Percentiles rank a stretch among this genome's conserved stretches.
phyloP scores from a whole-genome alignment of 1,140 invertebrate species.

The Maconellicoccus hirsutus region DNA sequence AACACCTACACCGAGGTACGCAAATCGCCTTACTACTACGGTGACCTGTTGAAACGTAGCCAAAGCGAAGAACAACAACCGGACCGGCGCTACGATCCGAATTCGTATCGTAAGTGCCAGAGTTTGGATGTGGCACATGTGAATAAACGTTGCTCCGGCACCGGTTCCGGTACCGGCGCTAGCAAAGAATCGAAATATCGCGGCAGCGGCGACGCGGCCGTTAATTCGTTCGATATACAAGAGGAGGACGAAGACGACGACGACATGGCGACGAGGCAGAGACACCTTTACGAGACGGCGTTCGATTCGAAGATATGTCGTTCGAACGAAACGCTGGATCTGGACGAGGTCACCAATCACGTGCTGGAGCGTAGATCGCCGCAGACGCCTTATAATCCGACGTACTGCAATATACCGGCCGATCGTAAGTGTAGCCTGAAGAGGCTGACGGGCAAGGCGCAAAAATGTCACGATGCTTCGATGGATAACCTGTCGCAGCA shows the following conservation, averaged over 20 bases:
- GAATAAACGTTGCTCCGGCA: neutral
- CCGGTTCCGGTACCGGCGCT: neutral
- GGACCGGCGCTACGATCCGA: neutral
- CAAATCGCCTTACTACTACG: conserved; percentile 13
- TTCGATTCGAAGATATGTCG: conserved; percentile 75
- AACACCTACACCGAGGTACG: conserved; percentile 6
- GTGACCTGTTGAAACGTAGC: conserved; percentile 9
- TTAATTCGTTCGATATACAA: neutral
- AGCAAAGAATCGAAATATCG: neutral
- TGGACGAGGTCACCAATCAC: conserved; percentile 22
- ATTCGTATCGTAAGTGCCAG: neutral
- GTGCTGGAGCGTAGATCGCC: conserved; percentile 11
- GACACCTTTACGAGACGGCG: conserved; percentile 74
- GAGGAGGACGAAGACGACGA: conserved; percentile 34
- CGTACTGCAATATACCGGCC: conserved; percentile 33
- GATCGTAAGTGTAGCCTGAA: neutral
- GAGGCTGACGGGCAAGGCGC: neutral
- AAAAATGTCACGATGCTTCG: neutral
- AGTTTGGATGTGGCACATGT: neutral
- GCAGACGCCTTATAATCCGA: conserved; percentile 24
- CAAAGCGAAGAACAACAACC: neutral
- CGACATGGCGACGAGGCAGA: conserved; percentile 46
- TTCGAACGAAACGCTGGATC: conserved; percentile 32
- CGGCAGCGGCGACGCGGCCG: neutral
- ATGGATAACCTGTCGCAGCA: conserved; percentile 48